Evolutionary conservation across 1,140 invertebrate species (phyloP).

Genomic region (Epicauta chinensis): DNA sequence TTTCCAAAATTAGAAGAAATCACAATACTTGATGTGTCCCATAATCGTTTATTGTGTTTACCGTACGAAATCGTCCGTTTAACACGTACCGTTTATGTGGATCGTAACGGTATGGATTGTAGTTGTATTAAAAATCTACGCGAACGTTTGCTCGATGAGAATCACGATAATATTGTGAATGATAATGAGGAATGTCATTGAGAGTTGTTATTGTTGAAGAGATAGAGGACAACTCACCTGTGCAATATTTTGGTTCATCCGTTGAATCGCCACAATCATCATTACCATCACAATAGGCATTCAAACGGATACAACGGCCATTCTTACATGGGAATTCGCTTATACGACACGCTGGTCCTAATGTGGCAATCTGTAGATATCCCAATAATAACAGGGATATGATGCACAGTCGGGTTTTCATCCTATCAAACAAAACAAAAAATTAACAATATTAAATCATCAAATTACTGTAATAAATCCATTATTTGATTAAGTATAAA

Average conservation of each 20-base stretch:
- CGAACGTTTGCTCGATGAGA: background rate
- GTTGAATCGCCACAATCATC: slow-evolving; percentile 77
- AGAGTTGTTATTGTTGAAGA: no score
- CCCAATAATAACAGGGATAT: slow-evolving; percentile 26
- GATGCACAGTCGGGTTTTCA: background rate
- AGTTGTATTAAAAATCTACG: slow-evolving; percentile 16
- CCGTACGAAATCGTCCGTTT: slow-evolving; percentile 15
- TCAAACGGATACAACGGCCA: slow-evolving; percentile 72
- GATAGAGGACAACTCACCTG: slow-evolving; percentile 58
- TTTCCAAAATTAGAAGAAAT: slow-evolving; percentile 15
- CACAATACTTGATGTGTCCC: slow-evolving; percentile 17
- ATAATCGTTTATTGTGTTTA: slow-evolving; percentile 26
- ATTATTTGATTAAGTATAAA: no score
- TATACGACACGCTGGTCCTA: slow-evolving; percentile 56
- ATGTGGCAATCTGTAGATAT: slow-evolving; percentile 27
- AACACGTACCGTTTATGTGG: slow-evolving; percentile 14
- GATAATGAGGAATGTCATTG: no score
- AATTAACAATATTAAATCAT: no score
- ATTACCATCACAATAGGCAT: slow-evolving; percentile 76
- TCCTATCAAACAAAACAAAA: background rate
- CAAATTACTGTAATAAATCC: no score
- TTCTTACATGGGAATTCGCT: slow-evolving; percentile 77
- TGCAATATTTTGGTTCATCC: slow-evolving; percentile 77
- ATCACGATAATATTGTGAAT: no score
- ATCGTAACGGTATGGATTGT: slow-evolving; percentile 20